These are phyloP conservation scores for Bombus breviceps DNA, from an alignment of 1,140 invertebrate genomes.

Conservation along the genomic window DNA sequence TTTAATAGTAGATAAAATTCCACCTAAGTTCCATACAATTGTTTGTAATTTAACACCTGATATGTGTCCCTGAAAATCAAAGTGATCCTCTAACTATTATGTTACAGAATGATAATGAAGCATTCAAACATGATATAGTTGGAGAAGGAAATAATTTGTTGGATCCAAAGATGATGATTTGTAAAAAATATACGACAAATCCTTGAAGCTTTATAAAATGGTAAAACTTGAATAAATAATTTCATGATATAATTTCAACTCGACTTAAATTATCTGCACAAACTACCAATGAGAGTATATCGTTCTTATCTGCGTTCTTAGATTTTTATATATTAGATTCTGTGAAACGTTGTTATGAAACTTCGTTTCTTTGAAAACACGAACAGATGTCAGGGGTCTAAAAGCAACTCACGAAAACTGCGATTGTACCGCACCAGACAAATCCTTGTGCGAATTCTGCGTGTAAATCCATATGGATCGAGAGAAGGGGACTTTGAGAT, in stretches of 20 bases:
- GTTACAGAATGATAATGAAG: no score
- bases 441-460: conserved; percentile 75
- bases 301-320: neutral
- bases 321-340: no score
- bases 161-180: neutral
- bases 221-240: no score
- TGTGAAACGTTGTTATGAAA: neutral
- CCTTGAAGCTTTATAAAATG: neutral
- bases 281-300: neutral
- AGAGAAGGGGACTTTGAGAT: conserved; percentile 37
- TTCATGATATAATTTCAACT: neutral
- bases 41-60: no score
- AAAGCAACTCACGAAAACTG: conserved; percentile 12
- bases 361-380: conserved; percentile 4
- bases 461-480: conserved; percentile 53
- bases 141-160: neutral
- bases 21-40: no score
- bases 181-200: neutral
- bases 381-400: neutral
- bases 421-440: conserved; percentile 53
- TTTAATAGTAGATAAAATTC: no score
- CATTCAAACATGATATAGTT: no score
- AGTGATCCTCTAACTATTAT: neutral
- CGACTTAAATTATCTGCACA: neutral
- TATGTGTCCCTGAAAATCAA: neutral